Conservation (phyloP, 2,888 invertebrate genomes). For the Neria commutata region DNA sequence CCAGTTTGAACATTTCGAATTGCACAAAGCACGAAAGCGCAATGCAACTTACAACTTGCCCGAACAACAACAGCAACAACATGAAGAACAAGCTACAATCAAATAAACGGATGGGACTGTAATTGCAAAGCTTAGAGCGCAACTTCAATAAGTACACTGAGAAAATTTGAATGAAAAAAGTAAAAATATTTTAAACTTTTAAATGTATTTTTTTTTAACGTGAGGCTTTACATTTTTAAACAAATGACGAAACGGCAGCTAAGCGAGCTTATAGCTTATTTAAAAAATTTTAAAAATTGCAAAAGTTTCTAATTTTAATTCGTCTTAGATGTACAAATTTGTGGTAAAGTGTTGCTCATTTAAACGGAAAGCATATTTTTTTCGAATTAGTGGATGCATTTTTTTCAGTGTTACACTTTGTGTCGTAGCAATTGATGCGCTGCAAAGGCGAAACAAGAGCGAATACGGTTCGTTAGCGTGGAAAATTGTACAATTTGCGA, state of each 20-base stretch:
- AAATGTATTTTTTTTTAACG: background rate
- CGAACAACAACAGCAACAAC: background rate
- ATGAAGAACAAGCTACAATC: background rate
- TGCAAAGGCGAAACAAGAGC: no score
- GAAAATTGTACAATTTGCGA: slow-evolving; percentile 1
- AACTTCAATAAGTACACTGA: background rate
- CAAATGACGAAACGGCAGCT: no score
- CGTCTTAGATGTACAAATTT: no score
- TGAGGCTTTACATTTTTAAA: no score
- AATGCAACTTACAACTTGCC: background rate
- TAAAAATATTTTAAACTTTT: background rate
- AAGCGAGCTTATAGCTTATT: no score
- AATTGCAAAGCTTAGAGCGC: background rate
- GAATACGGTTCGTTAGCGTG: background rate
- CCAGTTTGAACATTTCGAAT: no score
- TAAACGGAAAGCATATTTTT: background rate
- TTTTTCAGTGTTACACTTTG: background rate
- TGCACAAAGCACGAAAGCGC: no score
- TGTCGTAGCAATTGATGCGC: no score
- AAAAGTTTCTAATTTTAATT: no score
- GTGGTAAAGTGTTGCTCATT: background rate
- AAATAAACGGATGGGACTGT: background rate
- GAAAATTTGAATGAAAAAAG: background rate
- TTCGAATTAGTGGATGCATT: background rate
- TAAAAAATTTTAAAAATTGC: no score